These are phyloP conservation scores for Ceuthmochares aereus DNA, from an alignment of 2,113 vertebrate genomes.

Conservation along the genomic window DNA sequence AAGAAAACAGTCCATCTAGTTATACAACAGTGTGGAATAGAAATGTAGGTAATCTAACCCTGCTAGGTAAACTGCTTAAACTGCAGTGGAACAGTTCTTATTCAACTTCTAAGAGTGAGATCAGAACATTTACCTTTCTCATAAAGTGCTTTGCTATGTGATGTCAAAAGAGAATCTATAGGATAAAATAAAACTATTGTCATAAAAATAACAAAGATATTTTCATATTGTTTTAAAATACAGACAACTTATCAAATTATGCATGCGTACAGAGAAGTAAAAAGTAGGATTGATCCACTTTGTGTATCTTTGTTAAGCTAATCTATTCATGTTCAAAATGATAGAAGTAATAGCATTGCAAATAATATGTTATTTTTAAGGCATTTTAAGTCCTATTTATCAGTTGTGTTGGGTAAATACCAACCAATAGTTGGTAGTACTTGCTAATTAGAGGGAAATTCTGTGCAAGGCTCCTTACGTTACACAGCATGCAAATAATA, in stretches of 20 bases:
- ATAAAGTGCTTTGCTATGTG: background rate
- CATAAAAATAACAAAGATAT: background rate
- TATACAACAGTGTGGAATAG: background rate
- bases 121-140: background rate
- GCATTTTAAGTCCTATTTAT: background rate
- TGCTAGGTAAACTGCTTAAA: background rate
- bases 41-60: background rate
- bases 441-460: background rate
- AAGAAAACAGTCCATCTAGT: background rate
- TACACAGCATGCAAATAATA: background rate
- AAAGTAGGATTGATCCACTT: background rate
- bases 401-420: background rate
- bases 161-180: background rate
- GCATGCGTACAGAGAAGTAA: background rate
- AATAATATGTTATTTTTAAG: background rate
- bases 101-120: background rate
- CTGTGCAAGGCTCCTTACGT: background rate
- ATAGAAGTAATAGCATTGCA: background rate
- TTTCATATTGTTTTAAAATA: background rate
- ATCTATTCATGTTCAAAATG: background rate
- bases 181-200: background rate
- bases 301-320: background rate
- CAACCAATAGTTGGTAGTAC: too few species aligned
- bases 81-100: background rate
- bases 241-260: background rate